A percentile compares a stretch with the other conserved stretches of the same genome.
These are phyloP conservation scores for Himalopsyche anomala DNA, from an alignment of 2,888 invertebrate species.

Conservation along the genomic window DNA sequence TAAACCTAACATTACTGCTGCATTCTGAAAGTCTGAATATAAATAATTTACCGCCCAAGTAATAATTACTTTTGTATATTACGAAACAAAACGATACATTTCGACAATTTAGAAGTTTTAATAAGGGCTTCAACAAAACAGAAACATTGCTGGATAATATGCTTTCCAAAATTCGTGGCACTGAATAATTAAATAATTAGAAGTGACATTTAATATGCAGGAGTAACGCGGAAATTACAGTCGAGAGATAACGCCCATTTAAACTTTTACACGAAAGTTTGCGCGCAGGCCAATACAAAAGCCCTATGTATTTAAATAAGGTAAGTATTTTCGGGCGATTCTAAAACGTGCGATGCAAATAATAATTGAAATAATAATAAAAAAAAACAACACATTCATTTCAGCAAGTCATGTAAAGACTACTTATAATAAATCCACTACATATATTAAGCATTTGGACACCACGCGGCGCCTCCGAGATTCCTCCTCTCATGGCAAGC, in stretches of 20 bases:
- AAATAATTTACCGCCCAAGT: background rate
- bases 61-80: slow-evolving; percentile 12
- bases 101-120: background rate
- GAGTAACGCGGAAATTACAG: slow-evolving; percentile 29
- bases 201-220: slow-evolving; percentile 23
- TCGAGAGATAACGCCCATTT: background rate
- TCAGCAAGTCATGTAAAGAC: too few relatives aligned
- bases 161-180: slow-evolving; percentile 4
- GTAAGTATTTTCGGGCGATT: background rate
- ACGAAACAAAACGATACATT: slow-evolving; percentile 2
- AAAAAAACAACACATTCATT: too few relatives aligned
- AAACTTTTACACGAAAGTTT: slow-evolving; percentile 17
- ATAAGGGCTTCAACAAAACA: slow-evolving; percentile 12
- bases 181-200: slow-evolving; percentile 38
- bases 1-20: too few relatives aligned
- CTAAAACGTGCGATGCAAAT: slow-evolving; percentile 1
- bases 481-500: too few relatives aligned
- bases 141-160: background rate
- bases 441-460: too few relatives aligned
- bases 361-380: too few relatives aligned
- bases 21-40: too few relatives aligned
- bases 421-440: too few relatives aligned
- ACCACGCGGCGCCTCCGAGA: too few relatives aligned
- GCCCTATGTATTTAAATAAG: slow-evolving; percentile 32
- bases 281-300: background rate